These are phyloP conservation scores for Amphipoea oculea DNA, from an alignment of 2,888 invertebrate species.

Conservation along the genomic window DNA sequence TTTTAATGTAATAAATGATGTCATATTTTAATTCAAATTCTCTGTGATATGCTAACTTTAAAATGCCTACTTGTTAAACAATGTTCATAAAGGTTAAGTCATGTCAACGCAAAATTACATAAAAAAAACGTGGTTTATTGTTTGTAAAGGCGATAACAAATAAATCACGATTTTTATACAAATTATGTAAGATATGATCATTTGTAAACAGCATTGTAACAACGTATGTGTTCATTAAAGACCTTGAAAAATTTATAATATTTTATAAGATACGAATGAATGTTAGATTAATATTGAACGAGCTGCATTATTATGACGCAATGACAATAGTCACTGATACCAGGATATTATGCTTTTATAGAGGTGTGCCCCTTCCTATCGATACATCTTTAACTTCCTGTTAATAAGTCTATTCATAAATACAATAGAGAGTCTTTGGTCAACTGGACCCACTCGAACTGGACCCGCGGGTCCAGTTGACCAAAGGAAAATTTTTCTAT, in stretches of 20 bases:
- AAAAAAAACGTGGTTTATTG: neutral
- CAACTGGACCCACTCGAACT: too few species aligned
- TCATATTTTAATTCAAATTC: neutral
- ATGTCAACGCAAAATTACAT: neutral
- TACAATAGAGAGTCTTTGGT: too few species aligned
- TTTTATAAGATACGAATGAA: neutral
- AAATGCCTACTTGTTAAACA: neutral
- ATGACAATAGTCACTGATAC: neutral
- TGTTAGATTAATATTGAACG: neutral
- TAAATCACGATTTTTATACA: too few species aligned
- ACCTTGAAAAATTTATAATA: neutral
- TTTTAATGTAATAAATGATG: neutral
- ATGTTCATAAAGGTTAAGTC: neutral
- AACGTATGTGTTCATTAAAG: neutral
- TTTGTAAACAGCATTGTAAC: neutral
- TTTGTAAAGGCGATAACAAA: too few species aligned
- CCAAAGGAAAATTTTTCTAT: too few species aligned
- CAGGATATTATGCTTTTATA: neutral
- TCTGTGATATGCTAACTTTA: neutral
- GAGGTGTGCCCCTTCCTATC: neutral
- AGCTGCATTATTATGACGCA: too few species aligned
- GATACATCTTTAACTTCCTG: neutral
- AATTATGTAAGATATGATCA: too few species aligned
- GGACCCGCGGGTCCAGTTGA: too few species aligned
- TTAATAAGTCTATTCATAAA: conserved; percentile 27